Evolutionary conservation across 2,797 vertebrate species (phyloP), one percentile per base, ranked within the genome.

Genomic region (Sebastes steindachneri): DNA sequence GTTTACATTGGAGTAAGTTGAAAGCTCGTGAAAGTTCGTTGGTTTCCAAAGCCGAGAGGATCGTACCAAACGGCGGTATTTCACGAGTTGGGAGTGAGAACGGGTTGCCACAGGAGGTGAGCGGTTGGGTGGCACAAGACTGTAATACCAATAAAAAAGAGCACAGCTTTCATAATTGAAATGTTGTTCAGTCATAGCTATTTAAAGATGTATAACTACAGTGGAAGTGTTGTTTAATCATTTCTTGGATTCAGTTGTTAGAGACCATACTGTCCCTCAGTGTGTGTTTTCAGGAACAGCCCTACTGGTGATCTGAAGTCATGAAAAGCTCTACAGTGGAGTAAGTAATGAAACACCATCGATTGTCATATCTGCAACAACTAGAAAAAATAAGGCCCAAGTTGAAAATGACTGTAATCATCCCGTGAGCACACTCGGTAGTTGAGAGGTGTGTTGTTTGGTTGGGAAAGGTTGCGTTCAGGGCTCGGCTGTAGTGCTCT

Each of bases 361-460:
- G 1, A 53, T 68, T 77, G 33, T 67, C 21, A 48, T 64, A 23
- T 80, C 60, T 51, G 48, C 33, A 73, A 54, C 68, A 83, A 59
- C 53, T 12, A 57, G 12, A 23, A 25, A 75, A 75, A 82, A 77
- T 60, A 73, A 75, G 17, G 26, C 19, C 15, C 2, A 6, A 68
- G 74, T 23, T 69, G 41, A 65, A 75, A 85, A 85, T 80, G 57
- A 73, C 64, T 58, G 41, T 82, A 63, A 87, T 89, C 75, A 81
- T 66, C 54, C 58, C 73, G 55, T 45, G 73, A 82, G 82, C 66
- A 23, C 77, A 55, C 72, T 85, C 28, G 0, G 48, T 53, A 19
- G 65, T 25, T 17, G 58, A 58, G 73, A 4, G 0, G 53, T 66
- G 62, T 17, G 71, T 48, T 66, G 60, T 83, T 68, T 69, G 55